Conservation (phyloP, 2,797 vertebrate species). For the Erethizon dorsatum region DNA sequence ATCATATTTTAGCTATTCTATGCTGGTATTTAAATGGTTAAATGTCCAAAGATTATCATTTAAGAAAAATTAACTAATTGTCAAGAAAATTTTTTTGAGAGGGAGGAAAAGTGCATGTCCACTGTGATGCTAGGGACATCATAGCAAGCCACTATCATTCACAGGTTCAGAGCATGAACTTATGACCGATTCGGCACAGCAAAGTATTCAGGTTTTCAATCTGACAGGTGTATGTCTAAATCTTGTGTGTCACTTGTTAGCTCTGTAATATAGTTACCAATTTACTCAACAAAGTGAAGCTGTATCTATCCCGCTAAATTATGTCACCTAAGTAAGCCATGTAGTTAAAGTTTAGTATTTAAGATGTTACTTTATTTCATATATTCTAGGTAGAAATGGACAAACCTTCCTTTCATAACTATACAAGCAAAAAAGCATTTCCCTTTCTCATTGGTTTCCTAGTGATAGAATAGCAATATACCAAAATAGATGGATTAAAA, state of each 20-base stretch:
- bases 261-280: not conserved
- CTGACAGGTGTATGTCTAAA: not conserved
- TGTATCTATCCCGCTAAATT: not conserved
- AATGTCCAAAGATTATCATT: not conserved
- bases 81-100: not conserved
- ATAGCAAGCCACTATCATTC: not conserved
- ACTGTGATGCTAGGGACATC: not conserved
- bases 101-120: not conserved
- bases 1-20: not conserved
- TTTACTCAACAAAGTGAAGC: not conserved
- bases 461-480: not conserved
- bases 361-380: not conserved
- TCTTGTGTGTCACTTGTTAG: not conserved
- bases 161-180: accelerated
- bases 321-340: not conserved
- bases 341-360: not conserved
- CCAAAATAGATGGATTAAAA: not conserved
- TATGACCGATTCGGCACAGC: not conserved
- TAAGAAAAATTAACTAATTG: not conserved
- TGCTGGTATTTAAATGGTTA: not conserved
- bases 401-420: not conserved
- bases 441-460: not conserved
- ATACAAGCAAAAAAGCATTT: not conserved
- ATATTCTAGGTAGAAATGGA: not conserved
- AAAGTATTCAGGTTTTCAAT: not conserved